These are phyloP conservation scores for Ptychoptera contaminata DNA, from an alignment of 2,888 invertebrate species.

Conservation along the genomic window DNA sequence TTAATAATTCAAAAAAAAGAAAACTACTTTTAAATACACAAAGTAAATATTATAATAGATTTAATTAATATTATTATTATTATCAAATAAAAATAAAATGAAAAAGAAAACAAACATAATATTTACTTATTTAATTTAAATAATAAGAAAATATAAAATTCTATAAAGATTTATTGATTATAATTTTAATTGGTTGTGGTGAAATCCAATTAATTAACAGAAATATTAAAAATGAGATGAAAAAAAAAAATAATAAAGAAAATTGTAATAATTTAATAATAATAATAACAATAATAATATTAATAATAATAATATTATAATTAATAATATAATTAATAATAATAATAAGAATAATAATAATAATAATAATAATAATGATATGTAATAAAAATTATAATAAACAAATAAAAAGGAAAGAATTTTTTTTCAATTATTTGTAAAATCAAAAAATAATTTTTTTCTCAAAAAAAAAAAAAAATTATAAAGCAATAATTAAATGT, in stretches of 20 bases:
- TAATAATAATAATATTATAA: not conserved
- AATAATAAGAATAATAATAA: not conserved
- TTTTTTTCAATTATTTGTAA: not conserved
- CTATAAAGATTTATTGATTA: conserved; percentile 1
- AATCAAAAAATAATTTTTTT: not conserved
- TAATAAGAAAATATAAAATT: not conserved
- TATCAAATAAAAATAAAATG: not conserved
- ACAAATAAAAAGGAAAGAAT: not conserved
- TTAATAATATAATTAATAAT: not conserved
- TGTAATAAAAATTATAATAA: not conserved
- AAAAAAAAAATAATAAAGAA: not conserved
- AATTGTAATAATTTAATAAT: not conserved
- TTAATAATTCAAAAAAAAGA: not conserved
- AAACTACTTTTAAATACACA: not conserved
- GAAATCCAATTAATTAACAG: not conserved
- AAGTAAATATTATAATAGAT: not conserved
- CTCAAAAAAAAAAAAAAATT: not conserved
- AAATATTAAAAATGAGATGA: not conserved
- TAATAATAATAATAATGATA: not conserved
- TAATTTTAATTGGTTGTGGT: conserved; percentile 4
- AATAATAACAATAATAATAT: too few species aligned
- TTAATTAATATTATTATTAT: not conserved
- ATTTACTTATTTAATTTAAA: not conserved
- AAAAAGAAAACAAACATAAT: not conserved
- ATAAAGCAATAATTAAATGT: not conserved